phyloP scores from a whole-genome alignment of 2,797 vertebrate genomes.

The Poecilia velifera region DNA sequence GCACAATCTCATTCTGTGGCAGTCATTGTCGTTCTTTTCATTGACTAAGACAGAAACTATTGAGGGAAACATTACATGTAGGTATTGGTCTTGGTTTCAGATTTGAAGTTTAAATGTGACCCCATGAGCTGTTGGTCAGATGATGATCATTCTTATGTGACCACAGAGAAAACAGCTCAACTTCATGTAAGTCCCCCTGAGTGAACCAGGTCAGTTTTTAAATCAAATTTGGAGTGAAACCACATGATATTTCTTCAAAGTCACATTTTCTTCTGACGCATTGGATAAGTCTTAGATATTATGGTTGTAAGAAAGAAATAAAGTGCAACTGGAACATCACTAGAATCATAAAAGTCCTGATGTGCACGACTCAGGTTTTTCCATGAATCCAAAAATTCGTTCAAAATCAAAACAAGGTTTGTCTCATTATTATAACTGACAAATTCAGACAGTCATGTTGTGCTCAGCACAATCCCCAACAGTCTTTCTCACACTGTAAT shows the following conservation, averaged over 20 bases:
- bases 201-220: neutral
- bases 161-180: constrained; percentile 23
- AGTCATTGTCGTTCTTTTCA: neutral
- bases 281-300: neutral
- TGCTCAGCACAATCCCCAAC: too few relatives aligned
- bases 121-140: constrained; percentile 23
- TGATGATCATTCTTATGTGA: constrained; percentile 34
- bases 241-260: neutral
- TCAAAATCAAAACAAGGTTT: neutral
- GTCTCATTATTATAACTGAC: too few relatives aligned
- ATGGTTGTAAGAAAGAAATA: neutral
- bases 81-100: neutral
- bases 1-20: neutral
- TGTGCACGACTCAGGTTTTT: neutral
- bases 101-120: constrained; percentile 32
- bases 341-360: neutral
- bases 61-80: neutral
- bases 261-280: neutral
- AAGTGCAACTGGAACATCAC: neutral
- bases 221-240: neutral
- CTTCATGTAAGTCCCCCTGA: neutral
- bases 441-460: too few relatives aligned
- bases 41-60: neutral
- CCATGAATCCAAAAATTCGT: neutral
- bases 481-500: too few relatives aligned